Base-by-base conservation (phyloP, 2,797 vertebrate species). In the Hoplostethus mediterraneus region DNA sequence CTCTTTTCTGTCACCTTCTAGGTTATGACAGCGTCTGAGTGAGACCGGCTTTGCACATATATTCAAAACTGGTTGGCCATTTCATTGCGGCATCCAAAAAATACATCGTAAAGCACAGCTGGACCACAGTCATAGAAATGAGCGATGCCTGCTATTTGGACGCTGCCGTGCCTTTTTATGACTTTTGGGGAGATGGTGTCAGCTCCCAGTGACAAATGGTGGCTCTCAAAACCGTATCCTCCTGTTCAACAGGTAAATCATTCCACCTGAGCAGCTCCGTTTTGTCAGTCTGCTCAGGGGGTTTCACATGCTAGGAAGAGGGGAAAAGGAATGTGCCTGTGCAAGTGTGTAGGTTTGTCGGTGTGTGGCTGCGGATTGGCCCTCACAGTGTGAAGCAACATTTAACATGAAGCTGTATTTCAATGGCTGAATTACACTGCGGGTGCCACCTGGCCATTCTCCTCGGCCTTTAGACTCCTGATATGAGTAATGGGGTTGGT, bases 161-260 rank as follows among this genome's bases (percentile, higher is more conserved):
- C 67, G 51, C 63, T 53, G 67, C 49, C 58, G 48, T 78, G 76
- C 77, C 62, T 76, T 71, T 90, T 87, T 89, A 90, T 87, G 80
- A 80, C 66, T 81, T 72, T 83, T 84, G 60, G 68, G 74, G 61
- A 75, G 82, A 87, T 74, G 78, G 65, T 90, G 89, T 88, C 84
- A 82, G 57, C 51, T 30, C 33, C 31, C 1, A 3, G 73, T 91
- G 82, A 92, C 67, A 87, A 88, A 91, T 86, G 67, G 72, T 52
- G 38, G 48, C 81, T 79, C 79, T 90, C 75, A 81, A 85, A 87
- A 68, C 36, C 6, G 1, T 76, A 66, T 84, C 73, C 73, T 83
- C 71, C 63, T 70, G 81, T 80, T 89, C 75, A 86, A 84, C 81
- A 81, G 88, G 86, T 91, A 88, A 90, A 83, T 92, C 85, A 87